Base-by-base conservation (phyloP, 2,888 invertebrate species). In the Scaptomyza polygonia region DNA sequence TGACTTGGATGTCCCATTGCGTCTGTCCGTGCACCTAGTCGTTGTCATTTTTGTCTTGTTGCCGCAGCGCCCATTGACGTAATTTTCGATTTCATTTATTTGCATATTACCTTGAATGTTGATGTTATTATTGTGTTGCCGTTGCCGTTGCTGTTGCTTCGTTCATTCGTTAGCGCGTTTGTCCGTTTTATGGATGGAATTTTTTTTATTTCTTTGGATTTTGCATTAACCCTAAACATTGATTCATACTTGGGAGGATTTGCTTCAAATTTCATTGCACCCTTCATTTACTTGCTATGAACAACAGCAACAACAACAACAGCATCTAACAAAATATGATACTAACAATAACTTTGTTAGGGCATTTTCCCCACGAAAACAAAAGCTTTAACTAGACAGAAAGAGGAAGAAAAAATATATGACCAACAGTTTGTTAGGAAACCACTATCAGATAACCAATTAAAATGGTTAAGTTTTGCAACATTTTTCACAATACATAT, bases 71-170 rank as follows among this genome's bases (percentile, higher is more conserved):
- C 44, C 53, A 61, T 76, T 57, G 55, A 67, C 59, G 45, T 72
- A 68, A 61, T 53, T 68, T 79, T 64, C 66, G 66, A 69, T 70
- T 67, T 58, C 49, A 76, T 81, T 78, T 71, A 34, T 76, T 81
- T 79, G 69, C 67, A 69, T 64, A 63, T 77, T 39, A 32, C 83
- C 84, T 77, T 83, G 77, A 79, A 68, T 64, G 21, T 67, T 66
- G 56, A 27, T 59, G 36, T 51, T 56, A 16, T 34, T 42, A 14
- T 30, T 36, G 14, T n/a, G n/a, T 30, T 47, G 30, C 36, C 49
- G 7, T 34, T 30, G 12, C 34, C n/a, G n/a, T 30, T 47, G 30
- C 36, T 53, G 7, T 34, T 30, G 12, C 34, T 48, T 25, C 25
- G 42, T 44, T 59, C 56, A 8, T 47, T 21, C 6, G 0, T 36